Evolutionary conservation across 2,888 invertebrate genomes (phyloP).

Genomic region (Eupsilia transversa): DNA sequence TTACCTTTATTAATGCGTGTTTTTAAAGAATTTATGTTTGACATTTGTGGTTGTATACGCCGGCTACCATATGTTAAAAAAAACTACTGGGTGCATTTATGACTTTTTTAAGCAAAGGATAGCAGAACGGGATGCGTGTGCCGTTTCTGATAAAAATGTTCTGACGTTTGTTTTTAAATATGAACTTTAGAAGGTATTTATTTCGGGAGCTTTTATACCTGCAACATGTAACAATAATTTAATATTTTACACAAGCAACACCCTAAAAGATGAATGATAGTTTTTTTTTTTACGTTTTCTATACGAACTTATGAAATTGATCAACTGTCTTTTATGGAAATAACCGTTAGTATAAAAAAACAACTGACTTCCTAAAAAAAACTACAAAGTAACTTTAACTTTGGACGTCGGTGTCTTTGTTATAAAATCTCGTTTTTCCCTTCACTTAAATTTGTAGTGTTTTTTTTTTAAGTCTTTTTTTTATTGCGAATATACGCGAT

Average conservation of each 20-base stretch:
- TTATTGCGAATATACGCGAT: too few relatives aligned
- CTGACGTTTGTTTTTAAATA: neutral
- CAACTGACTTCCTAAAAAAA: too few relatives aligned
- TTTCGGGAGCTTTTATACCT: neutral
- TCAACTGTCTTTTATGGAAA: neutral
- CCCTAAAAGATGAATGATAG: neutral
- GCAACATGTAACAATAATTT: neutral
- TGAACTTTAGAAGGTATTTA: neutral
- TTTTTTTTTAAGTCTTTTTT: too few relatives aligned
- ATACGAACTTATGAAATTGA: neutral
- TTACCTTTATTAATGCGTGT: slow-evolving; percentile 81
- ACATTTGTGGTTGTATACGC: slow-evolving; percentile 75
- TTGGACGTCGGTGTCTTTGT: too few relatives aligned
- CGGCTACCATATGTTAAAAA: slow-evolving; percentile 65
- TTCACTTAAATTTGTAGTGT: too few relatives aligned
- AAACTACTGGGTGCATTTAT: slow-evolving; percentile 16
- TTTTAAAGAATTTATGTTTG: slow-evolving; percentile 86
- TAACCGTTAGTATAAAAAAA: neutral
- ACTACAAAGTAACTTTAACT: too few relatives aligned
- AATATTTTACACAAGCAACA: neutral
- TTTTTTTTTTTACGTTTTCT: neutral
- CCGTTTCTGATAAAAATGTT: neutral
- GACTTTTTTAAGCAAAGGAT: slow-evolving; percentile 38
- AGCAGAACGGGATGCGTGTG: neutral
- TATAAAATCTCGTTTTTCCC: too few relatives aligned